A percentile compares a stretch with the other conserved stretches of the same genome.
Evolutionary conservation across 2,888 invertebrate genomes (phyloP).

Genomic region (Cistogaster globosa): DNA sequence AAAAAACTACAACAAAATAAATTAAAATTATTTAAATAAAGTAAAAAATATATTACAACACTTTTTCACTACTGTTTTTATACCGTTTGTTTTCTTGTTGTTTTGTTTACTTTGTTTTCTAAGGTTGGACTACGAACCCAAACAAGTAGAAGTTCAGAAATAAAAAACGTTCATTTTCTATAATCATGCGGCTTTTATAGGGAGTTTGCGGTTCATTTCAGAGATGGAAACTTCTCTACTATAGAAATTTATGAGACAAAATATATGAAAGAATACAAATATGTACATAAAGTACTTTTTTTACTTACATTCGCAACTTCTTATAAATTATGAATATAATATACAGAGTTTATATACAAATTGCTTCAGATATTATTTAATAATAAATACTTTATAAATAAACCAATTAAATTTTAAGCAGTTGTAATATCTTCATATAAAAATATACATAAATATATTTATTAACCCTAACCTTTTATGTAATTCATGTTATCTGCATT

Average conservation of each 20-base stretch:
- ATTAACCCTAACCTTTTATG: too few relatives aligned
- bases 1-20: slow-evolving; percentile 10
- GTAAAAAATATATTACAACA: slow-evolving; percentile 3
- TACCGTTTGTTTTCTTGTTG: slow-evolving; percentile 14
- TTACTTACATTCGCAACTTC: too few relatives aligned
- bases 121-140: slow-evolving; percentile 64
- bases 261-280: too few relatives aligned
- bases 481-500: too few relatives aligned
- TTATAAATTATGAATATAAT: too few relatives aligned
- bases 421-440: too few relatives aligned
- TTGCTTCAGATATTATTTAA: too few relatives aligned
- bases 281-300: not conserved
- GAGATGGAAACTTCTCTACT: slow-evolving; percentile 15
- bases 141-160: slow-evolving; percentile 49
- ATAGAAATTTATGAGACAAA: not conserved
- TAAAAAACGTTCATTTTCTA: slow-evolving; percentile 52
- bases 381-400: too few relatives aligned
- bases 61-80: slow-evolving; percentile 16
- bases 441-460: too few relatives aligned
- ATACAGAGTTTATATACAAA: too few relatives aligned
- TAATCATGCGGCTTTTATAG: slow-evolving; percentile 54
- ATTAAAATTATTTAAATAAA: slow-evolving; percentile 1
- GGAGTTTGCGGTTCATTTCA: slow-evolving; percentile 27
- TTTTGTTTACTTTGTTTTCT: slow-evolving; percentile 22
- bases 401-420: too few relatives aligned